Conservation (phyloP, 2,888 invertebrate species). For the Hydrotaea cyrtoneurina region DNA sequence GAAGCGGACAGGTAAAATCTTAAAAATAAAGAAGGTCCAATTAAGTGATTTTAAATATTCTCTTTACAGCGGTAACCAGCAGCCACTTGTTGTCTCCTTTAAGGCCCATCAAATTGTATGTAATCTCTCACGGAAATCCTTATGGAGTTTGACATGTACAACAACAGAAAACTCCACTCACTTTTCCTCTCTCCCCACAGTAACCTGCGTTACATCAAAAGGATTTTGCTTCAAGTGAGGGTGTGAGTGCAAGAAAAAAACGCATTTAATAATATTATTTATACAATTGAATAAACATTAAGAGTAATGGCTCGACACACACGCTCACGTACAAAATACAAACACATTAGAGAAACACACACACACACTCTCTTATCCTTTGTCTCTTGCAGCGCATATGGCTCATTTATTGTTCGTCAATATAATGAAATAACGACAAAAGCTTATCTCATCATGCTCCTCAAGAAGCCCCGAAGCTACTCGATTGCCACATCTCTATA, state of each 20-base stretch:
- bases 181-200: background rate
- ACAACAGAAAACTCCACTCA: background rate
- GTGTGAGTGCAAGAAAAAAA: background rate
- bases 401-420: background rate
- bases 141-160: background rate
- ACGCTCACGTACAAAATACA: background rate
- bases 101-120: background rate
- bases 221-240: background rate
- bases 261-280: slow-evolving; percentile 6
- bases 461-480: background rate
- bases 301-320: background rate
- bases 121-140: background rate
- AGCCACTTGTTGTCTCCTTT: background rate
- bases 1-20: too few relatives aligned
- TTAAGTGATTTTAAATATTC: too few relatives aligned
- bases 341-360: background rate
- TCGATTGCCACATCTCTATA: background rate
- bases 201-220: background rate
- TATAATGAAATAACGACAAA: background rate
- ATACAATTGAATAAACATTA: slow-evolving; percentile 18
- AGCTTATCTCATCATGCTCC: background rate
- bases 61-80: background rate
- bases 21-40: too few relatives aligned
- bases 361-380: background rate
- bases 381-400: background rate